Base-by-base conservation (phyloP, 1,140 invertebrate species). In the Anagrus nilaparvatae region DNA sequence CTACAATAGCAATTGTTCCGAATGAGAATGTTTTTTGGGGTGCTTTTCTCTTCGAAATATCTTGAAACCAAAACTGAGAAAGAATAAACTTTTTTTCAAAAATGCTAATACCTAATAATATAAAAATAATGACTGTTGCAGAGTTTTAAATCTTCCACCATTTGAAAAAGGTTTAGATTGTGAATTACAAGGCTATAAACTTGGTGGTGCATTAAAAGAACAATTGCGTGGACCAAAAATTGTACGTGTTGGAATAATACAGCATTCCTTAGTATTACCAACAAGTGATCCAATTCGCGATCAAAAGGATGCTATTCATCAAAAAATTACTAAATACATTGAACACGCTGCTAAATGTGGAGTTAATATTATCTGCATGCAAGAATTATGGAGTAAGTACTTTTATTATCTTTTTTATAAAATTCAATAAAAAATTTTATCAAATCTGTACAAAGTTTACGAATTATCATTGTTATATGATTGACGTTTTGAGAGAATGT, bases 351-450 rank as follows among this genome's bases (percentile, higher is more conserved):
- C 67, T 20, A 13, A n/a, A 2, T 81, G 78, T 53, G 77, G 78
- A 19, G 93, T 89, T 12, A 97, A 99, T 60, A 73, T 99, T 21
- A 52, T 98, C 21, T 97, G 95, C 64, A 75, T 97, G 25, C 95
- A 99, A 68, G 96, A 99, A 71, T 84, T 90, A 6, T 99, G 95
- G 95, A 83, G 92, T 92, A 73, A 74, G 82, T 74, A 39, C 29
- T 18, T 28, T 35, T 21, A n/a, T n/a, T n/a, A n/a, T n/a, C n/a
- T n/a, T n/a, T n/a, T n/a, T n/a, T n/a, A n/a, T n/a, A n/a, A n/a
- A n/a, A n/a, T n/a, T n/a, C n/a, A n/a, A n/a, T n/a, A n/a, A n/a
- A n/a, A n/a, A n/a, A n/a, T n/a, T n/a, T n/a, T n/a, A n/a, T n/a
- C n/a, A n/a, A n/a, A n/a, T n/a, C n/a, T n/a, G n/a, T n/a, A n/a